Conservation (phyloP, 2,113 vertebrate genomes). For the Saiga tatarica region DNA sequence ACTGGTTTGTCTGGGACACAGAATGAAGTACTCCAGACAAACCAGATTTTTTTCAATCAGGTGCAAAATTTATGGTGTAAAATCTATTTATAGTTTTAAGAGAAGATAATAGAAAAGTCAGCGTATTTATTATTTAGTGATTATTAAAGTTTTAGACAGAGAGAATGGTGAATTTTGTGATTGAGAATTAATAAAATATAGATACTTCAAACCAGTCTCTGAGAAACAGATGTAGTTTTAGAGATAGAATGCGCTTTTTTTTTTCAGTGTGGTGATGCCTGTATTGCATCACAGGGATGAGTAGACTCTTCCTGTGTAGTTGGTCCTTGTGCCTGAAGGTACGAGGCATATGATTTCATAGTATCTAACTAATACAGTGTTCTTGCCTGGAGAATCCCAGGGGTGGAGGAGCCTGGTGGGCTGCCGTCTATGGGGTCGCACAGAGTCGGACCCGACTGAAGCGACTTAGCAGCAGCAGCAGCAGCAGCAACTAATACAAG, state of each 20-base stretch:
- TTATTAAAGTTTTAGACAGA: conserved; percentile 7
- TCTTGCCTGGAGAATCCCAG: too few relatives aligned
- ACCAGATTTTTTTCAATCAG: not conserved
- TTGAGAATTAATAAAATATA: not conserved
- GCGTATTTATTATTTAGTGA: conserved; percentile 61
- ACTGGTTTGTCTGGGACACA: not conserved
- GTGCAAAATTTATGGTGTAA: not conserved
- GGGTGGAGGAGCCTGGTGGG: too few relatives aligned
- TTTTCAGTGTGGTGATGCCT: not conserved
- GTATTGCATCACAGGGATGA: not conserved
- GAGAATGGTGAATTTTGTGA: not conserved
- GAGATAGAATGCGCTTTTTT: not conserved
- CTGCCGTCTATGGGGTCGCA: too few relatives aligned
- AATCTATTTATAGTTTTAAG: not conserved
- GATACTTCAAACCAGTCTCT: not conserved
- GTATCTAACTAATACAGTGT: not conserved
- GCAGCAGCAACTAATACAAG: not conserved
- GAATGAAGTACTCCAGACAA: not conserved
- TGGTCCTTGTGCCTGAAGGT: not conserved
- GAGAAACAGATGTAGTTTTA: not conserved
- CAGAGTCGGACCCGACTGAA: too few relatives aligned
- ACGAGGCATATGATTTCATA: not conserved
- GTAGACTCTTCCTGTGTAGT: not conserved
- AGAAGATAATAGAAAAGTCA: conserved; percentile 69
- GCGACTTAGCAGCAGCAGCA: too few relatives aligned